Percentiles rank a stretch among this genome's conserved stretches.
phyloP scores from a whole-genome alignment of 2,113 vertebrate genomes.

The Hyperopisus bebe region DNA sequence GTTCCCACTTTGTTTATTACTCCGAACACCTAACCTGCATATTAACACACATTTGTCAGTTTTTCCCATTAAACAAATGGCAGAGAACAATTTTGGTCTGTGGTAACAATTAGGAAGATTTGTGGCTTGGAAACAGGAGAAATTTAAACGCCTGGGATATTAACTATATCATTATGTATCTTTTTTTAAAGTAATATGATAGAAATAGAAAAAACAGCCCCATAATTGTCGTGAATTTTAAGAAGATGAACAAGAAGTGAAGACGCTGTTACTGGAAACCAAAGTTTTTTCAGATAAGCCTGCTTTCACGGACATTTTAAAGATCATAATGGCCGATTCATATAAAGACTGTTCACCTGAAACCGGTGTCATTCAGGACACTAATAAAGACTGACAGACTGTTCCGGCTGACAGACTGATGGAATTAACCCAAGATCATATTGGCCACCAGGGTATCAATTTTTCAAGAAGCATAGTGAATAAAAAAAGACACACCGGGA shows the following conservation, averaged over 20 bases:
- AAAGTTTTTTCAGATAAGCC: not conserved
- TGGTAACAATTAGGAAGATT: not conserved
- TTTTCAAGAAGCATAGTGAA: not conserved
- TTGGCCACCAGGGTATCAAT: not conserved
- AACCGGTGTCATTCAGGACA: not conserved
- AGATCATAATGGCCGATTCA: not conserved
- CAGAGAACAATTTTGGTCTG: not conserved
- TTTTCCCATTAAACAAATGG: not conserved
- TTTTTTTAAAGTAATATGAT: not conserved
- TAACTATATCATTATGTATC: not conserved
- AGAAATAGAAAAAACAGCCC: not conserved
- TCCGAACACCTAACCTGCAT: not conserved
- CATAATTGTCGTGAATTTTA: not conserved
- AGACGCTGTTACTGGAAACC: not conserved
- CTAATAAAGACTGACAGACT: not conserved
- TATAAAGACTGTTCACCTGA: not conserved
- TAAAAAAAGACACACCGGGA: not conserved
- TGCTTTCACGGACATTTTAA: not conserved
- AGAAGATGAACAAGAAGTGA: not conserved
- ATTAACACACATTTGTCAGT: not conserved
- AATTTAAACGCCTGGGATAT: not conserved
- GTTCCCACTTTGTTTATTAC: not conserved
- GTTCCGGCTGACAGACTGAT: not conserved
- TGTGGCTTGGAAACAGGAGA: not conserved
- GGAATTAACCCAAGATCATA: not conserved